Conservation (phyloP, 2,113 vertebrate genomes). For the Cygnus buccinator region DNA sequence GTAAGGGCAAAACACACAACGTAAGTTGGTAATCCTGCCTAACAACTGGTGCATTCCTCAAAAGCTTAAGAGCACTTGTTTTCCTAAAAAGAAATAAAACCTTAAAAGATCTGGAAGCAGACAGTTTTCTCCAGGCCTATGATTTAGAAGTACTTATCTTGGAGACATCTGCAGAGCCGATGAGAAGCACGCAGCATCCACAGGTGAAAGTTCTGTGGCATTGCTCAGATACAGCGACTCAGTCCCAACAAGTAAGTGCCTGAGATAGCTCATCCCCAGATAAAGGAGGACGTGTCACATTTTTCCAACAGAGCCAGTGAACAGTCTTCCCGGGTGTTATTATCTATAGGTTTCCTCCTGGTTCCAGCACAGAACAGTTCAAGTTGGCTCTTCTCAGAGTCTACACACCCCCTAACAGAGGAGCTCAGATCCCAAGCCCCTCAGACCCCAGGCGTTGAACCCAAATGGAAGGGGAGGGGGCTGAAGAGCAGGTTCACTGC, state of each 20-base stretch:
- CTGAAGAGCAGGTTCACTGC: background rate
- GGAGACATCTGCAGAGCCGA: background rate
- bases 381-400: background rate
- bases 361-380: background rate
- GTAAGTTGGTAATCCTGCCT: background rate
- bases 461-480: accelerated
- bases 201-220: background rate
- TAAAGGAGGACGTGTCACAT: background rate
- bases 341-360: background rate
- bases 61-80: background rate
- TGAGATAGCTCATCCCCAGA: background rate
- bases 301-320: background rate
- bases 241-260: background rate
- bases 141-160: background rate
- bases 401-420: background rate
- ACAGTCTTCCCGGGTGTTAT: background rate
- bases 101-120: background rate
- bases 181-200: background rate
- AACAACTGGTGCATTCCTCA: background rate
- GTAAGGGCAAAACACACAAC: background rate
- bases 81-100: background rate
- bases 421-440: background rate
- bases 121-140: background rate
- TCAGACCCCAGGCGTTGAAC: background rate
- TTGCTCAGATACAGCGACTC: background rate